Evolutionary conservation across 2,797 vertebrate species (phyloP), one percentile per base, ranked within the genome.

Genomic region (Rhynchotus rufescens): DNA sequence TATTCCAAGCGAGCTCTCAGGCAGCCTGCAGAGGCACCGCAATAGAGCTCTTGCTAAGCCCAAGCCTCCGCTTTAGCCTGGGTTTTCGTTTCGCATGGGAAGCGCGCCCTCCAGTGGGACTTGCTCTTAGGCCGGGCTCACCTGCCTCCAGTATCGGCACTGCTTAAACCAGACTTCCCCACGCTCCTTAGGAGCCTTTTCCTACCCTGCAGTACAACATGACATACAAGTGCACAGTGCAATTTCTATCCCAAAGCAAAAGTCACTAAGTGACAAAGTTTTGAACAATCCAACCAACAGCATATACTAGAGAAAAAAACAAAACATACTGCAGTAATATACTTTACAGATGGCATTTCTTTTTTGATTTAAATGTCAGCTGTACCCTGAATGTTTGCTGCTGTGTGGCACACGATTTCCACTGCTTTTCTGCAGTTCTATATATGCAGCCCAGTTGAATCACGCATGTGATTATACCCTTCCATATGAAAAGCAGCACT

Each of bases 51-150:
- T 91, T 65, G 30, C 19, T 32, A 45, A 80, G 79, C 30, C 12
- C 54, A 54, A 80, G 1, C 14, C 26, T 22, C 15, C 14, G 8
- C 51, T 22, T 61, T 73, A 76, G 47, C 61, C 38, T 25, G 47
- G 21, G 12, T 69, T 72, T 54, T 78, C 60, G 32, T 97, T 96
- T 57, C 60, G 38, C 5, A 93, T 89, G 97, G 67, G 86, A 71
- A 82, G 95, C 96, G 94, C 92, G 97, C 97, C 97, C 97, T 97
- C 98, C 97, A 65, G 97, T 96, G 98, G 97, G 96, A 71, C 13
- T 12, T 12, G 10, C 71, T 47, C 49, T 30, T 30, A 49, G 45
- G 28, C 3, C 30, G 8, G 0, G 9, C 14, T 62, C 14, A 0
- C 17, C 23, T 25, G 5, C 7, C 20, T 5, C 25, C 4, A 4